A percentile compares a stretch with the other conserved stretches of the same genome.
phyloP scores from a whole-genome alignment of 2,797 vertebrate species.

The Poecilia wingei region DNA sequence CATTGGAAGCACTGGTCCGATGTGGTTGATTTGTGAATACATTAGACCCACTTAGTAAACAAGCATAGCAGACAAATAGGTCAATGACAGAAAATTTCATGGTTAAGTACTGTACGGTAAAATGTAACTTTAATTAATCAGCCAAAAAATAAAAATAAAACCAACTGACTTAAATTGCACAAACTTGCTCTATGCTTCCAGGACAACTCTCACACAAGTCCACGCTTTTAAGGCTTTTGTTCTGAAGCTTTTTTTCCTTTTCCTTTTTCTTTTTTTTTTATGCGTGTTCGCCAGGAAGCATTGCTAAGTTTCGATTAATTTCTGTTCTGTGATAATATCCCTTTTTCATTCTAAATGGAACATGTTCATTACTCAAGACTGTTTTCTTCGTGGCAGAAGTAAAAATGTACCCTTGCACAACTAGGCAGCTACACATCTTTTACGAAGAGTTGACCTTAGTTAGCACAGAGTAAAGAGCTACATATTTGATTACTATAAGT shows the following conservation, averaged over 20 bases:
- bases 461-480: too few species aligned
- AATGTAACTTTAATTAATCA: slow-evolving; percentile 37
- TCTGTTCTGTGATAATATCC: not conserved
- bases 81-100: slow-evolving; percentile 66
- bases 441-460: not conserved
- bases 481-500: not conserved
- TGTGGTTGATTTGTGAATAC: slow-evolving; percentile 70
- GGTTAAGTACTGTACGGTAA: slow-evolving; percentile 54
- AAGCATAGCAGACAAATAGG: slow-evolving; percentile 56
- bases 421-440: not conserved
- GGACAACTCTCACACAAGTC: not conserved
- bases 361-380: not conserved
- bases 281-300: not conserved
- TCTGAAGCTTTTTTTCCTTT: not conserved
- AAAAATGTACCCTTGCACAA: not conserved
- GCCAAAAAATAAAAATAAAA: not conserved
- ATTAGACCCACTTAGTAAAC: slow-evolving; percentile 63
- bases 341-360: not conserved
- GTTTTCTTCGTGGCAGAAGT: not conserved
- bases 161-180: not conserved
- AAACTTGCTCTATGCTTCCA: not conserved
- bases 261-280: not conserved
- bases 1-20: slow-evolving; percentile 57
- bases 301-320: not conserved
- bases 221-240: not conserved